These are phyloP conservation scores for Toxostoma redivivum DNA, from an alignment of 2,113 vertebrate species.

Conservation along the genomic window DNA sequence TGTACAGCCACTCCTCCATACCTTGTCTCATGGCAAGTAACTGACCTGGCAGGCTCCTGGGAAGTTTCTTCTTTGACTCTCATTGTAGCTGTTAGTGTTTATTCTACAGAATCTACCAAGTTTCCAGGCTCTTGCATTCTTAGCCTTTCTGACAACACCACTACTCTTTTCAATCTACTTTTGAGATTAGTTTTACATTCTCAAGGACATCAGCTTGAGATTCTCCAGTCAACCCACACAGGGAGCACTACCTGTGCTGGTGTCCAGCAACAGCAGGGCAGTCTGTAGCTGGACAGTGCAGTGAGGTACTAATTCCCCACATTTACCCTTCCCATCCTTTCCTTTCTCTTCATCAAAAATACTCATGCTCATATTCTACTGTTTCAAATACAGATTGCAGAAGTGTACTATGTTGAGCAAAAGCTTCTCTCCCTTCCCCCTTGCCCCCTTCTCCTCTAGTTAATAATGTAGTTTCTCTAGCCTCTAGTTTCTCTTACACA, in stretches of 20 bases:
- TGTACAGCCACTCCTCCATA: neutral
- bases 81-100: neutral
- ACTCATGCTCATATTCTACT: neutral
- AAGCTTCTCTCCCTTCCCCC: neutral
- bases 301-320: neutral
- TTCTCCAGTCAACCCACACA: neutral
- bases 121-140: neutral
- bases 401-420: neutral
- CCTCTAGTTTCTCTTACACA: neutral
- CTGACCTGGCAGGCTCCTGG: neutral
- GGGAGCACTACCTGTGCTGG: fast-evolving
- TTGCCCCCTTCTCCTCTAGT: neutral
- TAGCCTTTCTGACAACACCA: neutral
- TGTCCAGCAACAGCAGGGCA: neutral
- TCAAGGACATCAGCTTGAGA: neutral
- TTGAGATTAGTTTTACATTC: neutral
- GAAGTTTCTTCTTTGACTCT: neutral
- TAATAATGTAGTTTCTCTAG: neutral
- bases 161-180: neutral
- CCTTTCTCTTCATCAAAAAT: neutral
- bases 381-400: neutral
- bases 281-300: neutral
- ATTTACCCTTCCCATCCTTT: neutral
- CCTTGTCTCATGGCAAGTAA: neutral
- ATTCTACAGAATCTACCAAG: neutral